Base-by-base conservation (phyloP, 2,888 invertebrate genomes). In the Pterobdella sp. region DNA sequence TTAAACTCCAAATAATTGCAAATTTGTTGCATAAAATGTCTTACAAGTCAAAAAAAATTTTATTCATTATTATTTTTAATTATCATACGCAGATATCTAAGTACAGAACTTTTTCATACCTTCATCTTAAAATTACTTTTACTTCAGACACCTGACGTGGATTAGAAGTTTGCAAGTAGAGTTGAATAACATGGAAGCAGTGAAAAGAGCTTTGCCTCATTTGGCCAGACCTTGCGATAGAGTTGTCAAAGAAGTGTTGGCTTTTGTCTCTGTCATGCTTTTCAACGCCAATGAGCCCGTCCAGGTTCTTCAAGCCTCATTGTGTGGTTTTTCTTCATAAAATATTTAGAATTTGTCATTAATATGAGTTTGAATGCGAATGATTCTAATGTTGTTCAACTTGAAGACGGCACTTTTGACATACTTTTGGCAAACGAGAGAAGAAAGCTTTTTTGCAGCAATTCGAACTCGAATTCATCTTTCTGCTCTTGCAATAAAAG, bases 361-460 rank as follows among this genome's bases (percentile, higher is more conserved):
- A 14, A 1, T 60, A 4, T 60, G 1, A 60, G n/a, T 18, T 31
- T 18, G 26, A 14, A 31, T 26, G 18, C 60, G n/a, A n/a, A n/a
- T n/a, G n/a, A n/a, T n/a, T n/a, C n/a, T n/a, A n/a, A n/a, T n/a
- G n/a, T n/a, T n/a, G n/a, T n/a, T n/a, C n/a, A n/a, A n/a, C n/a
- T 10, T 65, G 14, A 22, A 75, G 75, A 70, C 74, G 3, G 64
- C 76, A 22, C 73, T 76, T 34, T 52, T 76, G 36, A 78, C 80
- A 36, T 84, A 84, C 76, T 84, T 84, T 75, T 77, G 81, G 75
- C 80, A 81, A 18, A 83, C 83, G 1, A 74, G 82, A 64, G 83
- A 84, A 72, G 84, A 84, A 72, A 82, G 82, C 10, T 84, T 84
- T 77, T 84, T 84, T 78, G 81, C 81, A 79, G 83, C 82, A 2